These are phyloP conservation scores for Eretmochelys imbricata DNA, from an alignment of 2,113 vertebrate species.

Conservation along the genomic window DNA sequence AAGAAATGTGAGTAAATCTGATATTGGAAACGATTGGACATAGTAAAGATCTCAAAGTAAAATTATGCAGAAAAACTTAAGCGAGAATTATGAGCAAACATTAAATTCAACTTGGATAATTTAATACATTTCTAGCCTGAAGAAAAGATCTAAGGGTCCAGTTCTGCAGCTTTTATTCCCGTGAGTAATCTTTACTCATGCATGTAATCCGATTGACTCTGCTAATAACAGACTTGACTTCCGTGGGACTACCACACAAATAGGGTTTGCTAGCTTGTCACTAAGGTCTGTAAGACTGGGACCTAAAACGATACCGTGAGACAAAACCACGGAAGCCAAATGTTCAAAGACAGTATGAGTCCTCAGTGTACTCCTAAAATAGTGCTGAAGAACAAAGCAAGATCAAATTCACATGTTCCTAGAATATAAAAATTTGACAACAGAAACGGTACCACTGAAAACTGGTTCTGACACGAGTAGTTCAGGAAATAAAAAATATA, in stretches of 20 bases:
- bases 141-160: not conserved
- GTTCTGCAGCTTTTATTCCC: not conserved
- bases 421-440: not conserved
- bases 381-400: not conserved
- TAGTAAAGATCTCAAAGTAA: not conserved
- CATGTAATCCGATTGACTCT: not conserved
- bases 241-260: not conserved
- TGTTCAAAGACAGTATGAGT: not conserved
- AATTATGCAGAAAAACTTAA: not conserved
- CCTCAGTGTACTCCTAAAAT: not conserved
- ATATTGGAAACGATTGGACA: not conserved
- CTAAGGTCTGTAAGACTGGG: not conserved
- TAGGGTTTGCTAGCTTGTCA: not conserved
- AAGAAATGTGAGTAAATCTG: not conserved
- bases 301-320: not conserved
- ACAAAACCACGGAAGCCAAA: not conserved
- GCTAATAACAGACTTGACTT: not conserved
- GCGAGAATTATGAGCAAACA: not conserved
- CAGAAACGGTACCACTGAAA: not conserved
- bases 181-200: slow-evolving; percentile 12
- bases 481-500: not conserved
- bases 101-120: slow-evolving; percentile 1
- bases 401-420: not conserved
- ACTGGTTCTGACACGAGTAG: fast-evolving
- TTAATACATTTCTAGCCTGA: slow-evolving; percentile 21